These are phyloP conservation scores for Aptenodytes forsteri DNA, from an alignment of 2,113 vertebrate species.

Conservation along the genomic window DNA sequence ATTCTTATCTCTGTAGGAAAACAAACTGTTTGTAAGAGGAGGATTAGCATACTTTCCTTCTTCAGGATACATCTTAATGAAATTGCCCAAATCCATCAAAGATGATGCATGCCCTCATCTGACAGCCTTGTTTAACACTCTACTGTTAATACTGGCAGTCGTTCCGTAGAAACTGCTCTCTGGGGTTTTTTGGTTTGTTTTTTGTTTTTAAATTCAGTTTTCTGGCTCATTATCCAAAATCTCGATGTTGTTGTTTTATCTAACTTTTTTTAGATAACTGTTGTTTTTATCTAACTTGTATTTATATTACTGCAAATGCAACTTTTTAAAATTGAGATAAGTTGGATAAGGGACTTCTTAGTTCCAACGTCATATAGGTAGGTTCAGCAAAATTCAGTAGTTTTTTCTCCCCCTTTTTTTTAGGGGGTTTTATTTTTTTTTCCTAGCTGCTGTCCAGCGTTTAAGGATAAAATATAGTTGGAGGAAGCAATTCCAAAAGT, in stretches of 20 bases:
- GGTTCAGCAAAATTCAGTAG: not conserved
- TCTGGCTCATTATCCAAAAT: not conserved
- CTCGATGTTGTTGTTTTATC: not conserved
- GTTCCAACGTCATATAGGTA: not conserved
- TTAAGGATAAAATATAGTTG: not conserved
- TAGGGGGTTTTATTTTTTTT: not conserved
- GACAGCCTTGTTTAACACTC: not conserved
- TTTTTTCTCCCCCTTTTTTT: not conserved
- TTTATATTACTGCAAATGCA: not conserved
- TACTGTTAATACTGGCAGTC: not conserved
- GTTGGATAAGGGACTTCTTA: not conserved
- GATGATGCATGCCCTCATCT: not conserved
- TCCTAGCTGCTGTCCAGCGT: not conserved
- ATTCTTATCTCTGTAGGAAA: not conserved
- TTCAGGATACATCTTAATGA: not conserved
- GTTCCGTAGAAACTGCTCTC: not conserved
- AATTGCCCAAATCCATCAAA: not conserved
- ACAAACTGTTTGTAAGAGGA: not conserved
- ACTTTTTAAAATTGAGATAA: not conserved
- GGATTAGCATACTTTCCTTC: not conserved
- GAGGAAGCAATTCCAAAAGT: not conserved
- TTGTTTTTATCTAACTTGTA: not conserved
- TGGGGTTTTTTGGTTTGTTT: no score
- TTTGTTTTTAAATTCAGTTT: not conserved
- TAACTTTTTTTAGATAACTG: not conserved